phyloP scores from a whole-genome alignment of 2,888 invertebrate genomes.

The Camptogramma bilineatum region DNA sequence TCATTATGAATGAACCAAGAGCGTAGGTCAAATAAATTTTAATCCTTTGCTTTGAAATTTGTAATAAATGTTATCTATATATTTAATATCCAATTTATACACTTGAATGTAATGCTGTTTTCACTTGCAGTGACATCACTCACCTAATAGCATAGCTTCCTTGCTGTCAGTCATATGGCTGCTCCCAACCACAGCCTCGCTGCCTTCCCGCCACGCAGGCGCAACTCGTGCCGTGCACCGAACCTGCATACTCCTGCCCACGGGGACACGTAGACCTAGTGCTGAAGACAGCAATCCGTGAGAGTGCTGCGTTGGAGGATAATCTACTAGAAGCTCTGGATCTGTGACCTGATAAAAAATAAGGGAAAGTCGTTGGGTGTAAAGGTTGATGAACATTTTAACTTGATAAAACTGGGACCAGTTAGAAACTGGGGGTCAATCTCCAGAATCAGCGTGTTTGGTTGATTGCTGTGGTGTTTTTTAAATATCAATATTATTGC shows the following conservation, averaged over 20 bases:
- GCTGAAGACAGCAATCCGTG: constrained; percentile 76
- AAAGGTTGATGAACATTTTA: neutral
- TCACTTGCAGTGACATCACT: constrained; percentile 39
- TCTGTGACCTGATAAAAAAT: constrained; percentile 66
- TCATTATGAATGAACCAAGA: too few species aligned
- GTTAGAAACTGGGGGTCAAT: too few species aligned
- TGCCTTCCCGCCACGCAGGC: constrained; percentile 79
- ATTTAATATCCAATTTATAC: too few species aligned
- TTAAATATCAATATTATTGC: too few species aligned
- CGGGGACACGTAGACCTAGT: constrained; percentile 72
- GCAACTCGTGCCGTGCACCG: constrained; percentile 76
- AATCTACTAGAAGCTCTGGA: constrained; percentile 71
- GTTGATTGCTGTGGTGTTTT: too few species aligned
- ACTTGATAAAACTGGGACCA: too few species aligned
- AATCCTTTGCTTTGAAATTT: too few species aligned
- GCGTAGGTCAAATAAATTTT: too few species aligned
- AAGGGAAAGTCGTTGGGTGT: too few species aligned
- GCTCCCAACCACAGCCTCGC: constrained; percentile 78
- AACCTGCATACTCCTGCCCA: constrained; percentile 75
- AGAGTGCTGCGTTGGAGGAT: constrained; percentile 71
- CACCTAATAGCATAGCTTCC: constrained; percentile 79
- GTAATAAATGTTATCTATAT: too few species aligned
- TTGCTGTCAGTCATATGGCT: constrained; percentile 78
- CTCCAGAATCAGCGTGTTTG: too few species aligned
- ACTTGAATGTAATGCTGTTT: too few species aligned